Evolutionary conservation across 2,797 vertebrate genomes (phyloP).

Genomic region (Nyctalus aviator): DNA sequence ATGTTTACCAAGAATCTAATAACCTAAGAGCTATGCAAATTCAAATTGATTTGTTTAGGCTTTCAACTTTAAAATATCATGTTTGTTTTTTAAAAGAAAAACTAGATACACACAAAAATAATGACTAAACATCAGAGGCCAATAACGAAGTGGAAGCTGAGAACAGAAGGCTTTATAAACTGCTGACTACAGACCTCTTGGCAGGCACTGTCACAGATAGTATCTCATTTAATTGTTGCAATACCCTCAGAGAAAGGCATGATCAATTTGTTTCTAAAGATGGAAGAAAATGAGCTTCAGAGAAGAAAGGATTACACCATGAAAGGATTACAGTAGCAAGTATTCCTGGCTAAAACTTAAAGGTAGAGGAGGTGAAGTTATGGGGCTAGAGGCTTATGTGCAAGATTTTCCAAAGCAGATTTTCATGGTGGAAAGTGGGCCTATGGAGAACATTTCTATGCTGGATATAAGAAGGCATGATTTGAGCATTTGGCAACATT

Average conservation of each 20-base stretch:
- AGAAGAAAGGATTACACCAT: not conserved
- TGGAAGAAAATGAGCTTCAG: not conserved
- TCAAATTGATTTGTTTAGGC: slow-evolving; percentile 64
- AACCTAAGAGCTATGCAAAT: slow-evolving; percentile 44
- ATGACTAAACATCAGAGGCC: slow-evolving; percentile 55
- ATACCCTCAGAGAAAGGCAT: not conserved
- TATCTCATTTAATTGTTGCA: not conserved
- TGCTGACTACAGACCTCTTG: not conserved
- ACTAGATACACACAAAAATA: slow-evolving; percentile 54
- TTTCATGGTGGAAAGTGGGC: not conserved
- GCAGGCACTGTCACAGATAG: not conserved
- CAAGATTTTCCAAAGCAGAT: not conserved
- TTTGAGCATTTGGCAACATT: not conserved
- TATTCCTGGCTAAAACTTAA: not conserved
- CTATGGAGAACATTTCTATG: not conserved
- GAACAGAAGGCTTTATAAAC: slow-evolving; percentile 34
- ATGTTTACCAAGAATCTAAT: slow-evolving; percentile 51
- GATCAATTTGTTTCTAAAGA: not conserved
- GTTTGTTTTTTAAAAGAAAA: slow-evolving; percentile 67
- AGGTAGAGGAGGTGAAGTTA: not conserved
- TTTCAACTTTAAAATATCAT: slow-evolving; percentile 71
- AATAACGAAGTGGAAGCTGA: slow-evolving; percentile 26
- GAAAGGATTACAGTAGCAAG: not conserved
- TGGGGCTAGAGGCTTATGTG: not conserved
- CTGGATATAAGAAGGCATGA: not conserved